phyloP scores from a whole-genome alignment of 2,888 invertebrate species.

The Sphaerophoria rueppellii region DNA sequence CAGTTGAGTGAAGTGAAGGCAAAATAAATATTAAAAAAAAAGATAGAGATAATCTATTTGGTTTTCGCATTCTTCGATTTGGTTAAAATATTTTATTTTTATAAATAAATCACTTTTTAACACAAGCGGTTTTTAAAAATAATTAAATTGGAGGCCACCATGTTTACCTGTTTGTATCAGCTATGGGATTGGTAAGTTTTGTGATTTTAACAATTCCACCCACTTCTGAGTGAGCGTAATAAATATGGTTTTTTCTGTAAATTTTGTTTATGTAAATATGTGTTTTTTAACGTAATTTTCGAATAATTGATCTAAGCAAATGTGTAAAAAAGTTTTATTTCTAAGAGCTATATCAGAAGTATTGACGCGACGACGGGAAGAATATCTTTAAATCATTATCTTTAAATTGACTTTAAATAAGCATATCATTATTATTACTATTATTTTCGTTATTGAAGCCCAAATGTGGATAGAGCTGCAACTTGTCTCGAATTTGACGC shows the following conservation, averaged over 20 bases:
- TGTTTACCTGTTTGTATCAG: slow-evolving; percentile 86
- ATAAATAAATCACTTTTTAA: neutral
- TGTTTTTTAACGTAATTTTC: no score
- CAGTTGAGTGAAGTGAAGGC: slow-evolving; percentile 50
- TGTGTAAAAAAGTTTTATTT: no score
- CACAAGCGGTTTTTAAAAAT: slow-evolving; percentile 10
- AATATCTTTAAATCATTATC: no score
- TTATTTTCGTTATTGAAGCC: no score
- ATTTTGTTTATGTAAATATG: neutral
- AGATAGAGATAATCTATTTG: neutral
- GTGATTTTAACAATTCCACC: no score
- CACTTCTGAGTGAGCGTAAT: neutral
- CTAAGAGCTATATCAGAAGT: no score
- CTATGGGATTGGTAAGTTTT: slow-evolving; percentile 85
- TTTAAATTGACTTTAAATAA: no score
- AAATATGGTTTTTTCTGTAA: neutral
- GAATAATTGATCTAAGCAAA: no score
- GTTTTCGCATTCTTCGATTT: neutral
- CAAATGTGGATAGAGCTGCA: no score
- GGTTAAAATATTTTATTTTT: slow-evolving; percentile 19
- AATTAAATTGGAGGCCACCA: slow-evolving; percentile 76
- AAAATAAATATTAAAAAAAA: slow-evolving; percentile 22
- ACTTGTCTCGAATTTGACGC: no score
- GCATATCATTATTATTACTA: no score
- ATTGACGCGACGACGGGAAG: no score